A percentile compares a stretch with the other conserved stretches of the same genome.
Evolutionary conservation across 2,888 invertebrate genomes (phyloP).

Genomic region (Temnothorax ravouxi): DNA sequence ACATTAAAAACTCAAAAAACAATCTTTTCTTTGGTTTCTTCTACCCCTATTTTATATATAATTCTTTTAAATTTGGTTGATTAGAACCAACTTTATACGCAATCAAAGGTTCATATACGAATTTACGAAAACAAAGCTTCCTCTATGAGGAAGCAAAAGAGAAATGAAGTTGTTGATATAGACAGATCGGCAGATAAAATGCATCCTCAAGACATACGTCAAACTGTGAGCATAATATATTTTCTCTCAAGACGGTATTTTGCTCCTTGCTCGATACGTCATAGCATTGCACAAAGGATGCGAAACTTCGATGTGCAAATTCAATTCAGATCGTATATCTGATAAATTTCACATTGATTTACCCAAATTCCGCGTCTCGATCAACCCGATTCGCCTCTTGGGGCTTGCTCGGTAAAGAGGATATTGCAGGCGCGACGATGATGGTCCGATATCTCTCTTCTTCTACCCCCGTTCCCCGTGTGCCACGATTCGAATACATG

Average conservation of each 20-base stretch:
- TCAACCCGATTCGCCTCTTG: slow-evolving; percentile 26
- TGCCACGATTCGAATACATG: slow-evolving; percentile 64
- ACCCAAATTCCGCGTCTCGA: slow-evolving; percentile 35
- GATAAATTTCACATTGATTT: slow-evolving; percentile 45
- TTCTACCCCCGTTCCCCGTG: slow-evolving; percentile 24
- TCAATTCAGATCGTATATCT: slow-evolving; percentile 29
- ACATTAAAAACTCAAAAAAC: too few species aligned
- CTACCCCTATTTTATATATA: too few species aligned
- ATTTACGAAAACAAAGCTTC: too few species aligned
- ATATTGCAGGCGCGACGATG: slow-evolving; percentile 59
- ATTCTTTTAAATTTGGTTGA: too few species aligned
- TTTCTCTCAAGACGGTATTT: neutral
- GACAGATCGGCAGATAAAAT: neutral
- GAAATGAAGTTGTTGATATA: neutral
- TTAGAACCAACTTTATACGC: too few species aligned
- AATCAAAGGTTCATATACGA: too few species aligned
- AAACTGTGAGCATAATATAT: neutral
- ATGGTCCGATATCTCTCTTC: slow-evolving; percentile 57
- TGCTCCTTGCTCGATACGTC: neutral
- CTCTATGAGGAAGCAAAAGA: too few species aligned
- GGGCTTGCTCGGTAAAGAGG: slow-evolving; percentile 23
- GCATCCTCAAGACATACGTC: neutral
- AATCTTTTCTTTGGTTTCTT: too few species aligned
- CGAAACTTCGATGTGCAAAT: slow-evolving; percentile 5
- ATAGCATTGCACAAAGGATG: neutral